These are phyloP conservation scores for Paramormyrops hopkinsi DNA, from an alignment of 2,797 vertebrate species.

Conservation along the genomic window DNA sequence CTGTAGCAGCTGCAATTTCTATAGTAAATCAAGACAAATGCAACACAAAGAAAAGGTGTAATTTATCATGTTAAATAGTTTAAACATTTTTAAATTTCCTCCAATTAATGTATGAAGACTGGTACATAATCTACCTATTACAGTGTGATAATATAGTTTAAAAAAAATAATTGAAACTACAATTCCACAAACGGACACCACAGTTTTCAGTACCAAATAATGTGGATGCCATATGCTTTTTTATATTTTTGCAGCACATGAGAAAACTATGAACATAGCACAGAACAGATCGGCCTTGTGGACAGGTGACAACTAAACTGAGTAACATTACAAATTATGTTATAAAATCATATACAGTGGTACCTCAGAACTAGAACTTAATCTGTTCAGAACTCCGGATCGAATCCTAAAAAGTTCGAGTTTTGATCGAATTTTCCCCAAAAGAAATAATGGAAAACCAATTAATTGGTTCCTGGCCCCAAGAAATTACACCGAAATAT, in stretches of 20 bases:
- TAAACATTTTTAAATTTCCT: background rate
- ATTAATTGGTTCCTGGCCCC: too few species aligned
- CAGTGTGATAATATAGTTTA: background rate
- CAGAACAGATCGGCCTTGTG: background rate
- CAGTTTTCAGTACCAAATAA: background rate
- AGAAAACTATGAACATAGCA: background rate
- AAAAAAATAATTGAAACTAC: background rate
- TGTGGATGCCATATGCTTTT: background rate
- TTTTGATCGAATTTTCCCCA: too few species aligned
- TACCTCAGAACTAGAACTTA: too few species aligned
- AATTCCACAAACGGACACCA: background rate
- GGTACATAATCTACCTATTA: background rate
- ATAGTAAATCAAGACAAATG: background rate
- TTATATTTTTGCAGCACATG: background rate
- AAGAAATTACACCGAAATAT: too few species aligned
- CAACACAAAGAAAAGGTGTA: background rate
- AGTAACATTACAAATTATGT: background rate
- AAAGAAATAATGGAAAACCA: too few species aligned
- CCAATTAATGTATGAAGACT: background rate
- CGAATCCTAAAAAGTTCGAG: too few species aligned
- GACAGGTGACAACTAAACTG: background rate
- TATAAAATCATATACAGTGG: background rate
- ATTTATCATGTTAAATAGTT: background rate
- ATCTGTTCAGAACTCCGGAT: too few species aligned
- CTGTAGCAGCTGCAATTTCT: background rate